Evolutionary conservation across 2,113 vertebrate species (phyloP).

Genomic region (rabbit (Oryctolagus cuniculus)): mOryCun1.1 NC_091434.1:93895001-93895500

Average conservation of each 20-base stretch:
- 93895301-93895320: constrained; percentile 42
- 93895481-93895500: no score
- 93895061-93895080: neutral
- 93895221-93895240: neutral
- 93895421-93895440: no score
- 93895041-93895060: neutral
- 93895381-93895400: no score
- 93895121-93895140: neutral
- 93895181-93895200: constrained; percentile 28
- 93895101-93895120: neutral
- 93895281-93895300: neutral
- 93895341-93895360: neutral
- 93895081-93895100: neutral
- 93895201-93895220: constrained; percentile 16
- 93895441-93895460: no score
- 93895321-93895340: constrained; percentile 25
- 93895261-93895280: neutral
- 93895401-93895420: no score
- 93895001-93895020: constrained; percentile 22
- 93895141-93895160: neutral
- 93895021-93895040: constrained; percentile 32
- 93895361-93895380: no score
- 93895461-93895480: no score
- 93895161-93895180: constrained; percentile 50
- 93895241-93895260: neutral